Percentiles rank a stretch among this genome's conserved stretches.
phyloP scores from a whole-genome alignment of 2,888 invertebrate species.

The Phyllotreta striolata region DNA sequence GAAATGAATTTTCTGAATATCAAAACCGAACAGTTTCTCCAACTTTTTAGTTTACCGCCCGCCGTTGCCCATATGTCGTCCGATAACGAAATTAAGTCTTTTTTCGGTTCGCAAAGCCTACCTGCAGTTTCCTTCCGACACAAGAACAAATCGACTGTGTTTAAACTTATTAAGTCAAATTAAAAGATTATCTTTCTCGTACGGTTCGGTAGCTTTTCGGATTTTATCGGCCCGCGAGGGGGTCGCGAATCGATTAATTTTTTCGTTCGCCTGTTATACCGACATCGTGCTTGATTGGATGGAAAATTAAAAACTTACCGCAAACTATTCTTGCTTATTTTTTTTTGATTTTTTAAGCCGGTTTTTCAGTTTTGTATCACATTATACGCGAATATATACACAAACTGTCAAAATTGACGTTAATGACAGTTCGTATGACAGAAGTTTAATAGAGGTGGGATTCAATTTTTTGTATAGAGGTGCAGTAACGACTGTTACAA shows the following conservation, averaged over 20 bases:
- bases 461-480: no score
- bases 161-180: constrained; percentile 14
- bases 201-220: constrained; percentile 9
- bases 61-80: constrained; percentile 13
- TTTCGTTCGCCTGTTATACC: background rate
- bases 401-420: no score
- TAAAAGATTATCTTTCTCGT: constrained; percentile 8
- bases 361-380: no score
- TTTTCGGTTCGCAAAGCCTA: background rate
- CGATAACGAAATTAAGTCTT: constrained; percentile 4
- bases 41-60: no score
- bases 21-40: no score
- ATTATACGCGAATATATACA: no score
- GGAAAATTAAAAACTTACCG: background rate
- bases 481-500: no score
- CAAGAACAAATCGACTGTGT: constrained; percentile 12
- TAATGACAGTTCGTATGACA: no score
- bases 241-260: constrained; percentile 7
- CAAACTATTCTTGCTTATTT: no score
- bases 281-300: constrained; percentile 13
- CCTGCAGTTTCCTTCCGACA: constrained; percentile 12
- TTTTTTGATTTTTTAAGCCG: no score
- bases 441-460: no score
- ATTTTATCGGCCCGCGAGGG: background rate
- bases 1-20: no score